Base-by-base conservation (phyloP, 2,797 vertebrate species). In the Carcharodon carcharias region DNA sequence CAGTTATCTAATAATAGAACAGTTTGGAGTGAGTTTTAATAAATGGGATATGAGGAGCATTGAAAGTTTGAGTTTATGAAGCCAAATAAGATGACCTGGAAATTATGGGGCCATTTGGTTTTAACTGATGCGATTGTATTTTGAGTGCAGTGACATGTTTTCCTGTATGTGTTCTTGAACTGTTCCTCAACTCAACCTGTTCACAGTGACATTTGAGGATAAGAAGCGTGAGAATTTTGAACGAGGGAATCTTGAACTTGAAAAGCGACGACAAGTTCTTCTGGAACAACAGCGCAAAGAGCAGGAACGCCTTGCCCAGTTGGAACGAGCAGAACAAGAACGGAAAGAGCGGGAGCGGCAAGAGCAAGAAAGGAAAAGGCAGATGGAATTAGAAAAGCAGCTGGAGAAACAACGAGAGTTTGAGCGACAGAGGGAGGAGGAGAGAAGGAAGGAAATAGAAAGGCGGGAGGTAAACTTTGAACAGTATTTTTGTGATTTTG, bases 181-280 rank as follows among this genome's bases (percentile, higher is more conserved):
- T 88, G 50, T 63, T 63, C 31, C 89, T 92, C 0, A 0, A 16
- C 88, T 12, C 56, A 56, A 18, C 8, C 26, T 61, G 16, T 0
- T 96, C 82, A 0, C 97, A 99, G 99, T 99, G 96, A 99, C 99
- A 0, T 99, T 99, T 96, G 99, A 99, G 97, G 99, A 99, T 97
- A 99, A 99, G 97, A 99, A 99, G 97, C 97, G 99, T 61, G 99
- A 99, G 97, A 99, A 99, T 97, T 99, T 99, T 94, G 99, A 99
- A 97, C 98, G 99, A 3, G 99, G 99, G 63, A 99, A 98, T 97
- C 98, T 99, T 97, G 99, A 99, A 96, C 97, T 99, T 97, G 99
- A 99, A 97, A 99, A 99, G 96, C 98, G 99, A 1, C 97, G 99
- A 0, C 99, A 99, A 97, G 99, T 99, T 0, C 98, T 99, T 73